Evolutionary conservation across 2,888 invertebrate species (phyloP), one percentile per base, ranked within the genome.

Genomic region (Brachyptera risi): DNA sequence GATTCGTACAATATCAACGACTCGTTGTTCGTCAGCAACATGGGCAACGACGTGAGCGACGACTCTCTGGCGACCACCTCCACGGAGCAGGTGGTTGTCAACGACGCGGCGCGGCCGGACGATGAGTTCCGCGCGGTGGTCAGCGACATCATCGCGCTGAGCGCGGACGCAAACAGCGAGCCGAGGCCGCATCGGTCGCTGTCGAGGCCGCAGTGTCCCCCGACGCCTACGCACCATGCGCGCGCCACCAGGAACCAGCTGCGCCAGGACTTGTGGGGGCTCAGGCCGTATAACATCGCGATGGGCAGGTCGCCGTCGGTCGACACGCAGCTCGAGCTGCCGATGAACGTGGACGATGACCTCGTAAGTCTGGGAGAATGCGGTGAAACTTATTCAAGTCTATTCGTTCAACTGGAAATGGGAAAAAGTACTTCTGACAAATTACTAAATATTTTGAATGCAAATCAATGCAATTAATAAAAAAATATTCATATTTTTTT

Each of bases 171-270:
- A 58, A 19, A 19, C 27, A n/a, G n/a, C n/a, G 31, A 40, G 9
- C 21, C 61, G n/a, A 59, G 67, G 11, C 56, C 64, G 9, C 89
- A 89, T 72, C 85, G 85, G 68, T 87, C 88, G 1, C 72, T 89
- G 58, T 83, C 85, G 13, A 78, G 89, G 3, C 82, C 87, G 0
- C 84, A 90, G 65, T 92, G 92, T 71, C 92, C 92, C 2, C 92
- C 92, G 0, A 92, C 92, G 0, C 92, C 92, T 0, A 92, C 92
- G 0, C 92, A 92, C 74, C 91, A 90, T 71, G 88, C 90, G 1
- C 79, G 88, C 72, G 56, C 64, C 17, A 44, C 35, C 42, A 19
- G 51, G 35, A n/a, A 60, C 56, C 27, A 77, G 76, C 60, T 78
- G 78, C 65, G 79, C 79, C 63, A 78, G 78, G 59, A 58, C 17